phyloP scores from a whole-genome alignment of 2,797 vertebrate genomes.

The Phataginus tricuspis region DNA sequence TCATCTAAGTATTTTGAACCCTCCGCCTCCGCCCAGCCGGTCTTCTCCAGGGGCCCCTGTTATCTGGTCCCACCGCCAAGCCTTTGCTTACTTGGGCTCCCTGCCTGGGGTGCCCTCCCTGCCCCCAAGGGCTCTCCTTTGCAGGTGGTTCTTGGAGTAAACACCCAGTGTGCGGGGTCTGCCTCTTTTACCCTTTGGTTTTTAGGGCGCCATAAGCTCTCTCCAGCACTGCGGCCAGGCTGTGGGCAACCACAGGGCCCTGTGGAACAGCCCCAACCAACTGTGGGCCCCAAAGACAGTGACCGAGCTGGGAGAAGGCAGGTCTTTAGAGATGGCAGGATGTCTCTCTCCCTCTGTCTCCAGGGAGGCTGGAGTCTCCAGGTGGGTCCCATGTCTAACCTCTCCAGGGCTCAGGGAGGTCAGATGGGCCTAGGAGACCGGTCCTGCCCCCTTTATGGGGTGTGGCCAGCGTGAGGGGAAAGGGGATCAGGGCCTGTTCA shows the following conservation, averaged over 20 bases:
- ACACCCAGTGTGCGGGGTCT: neutral
- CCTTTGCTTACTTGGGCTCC: neutral
- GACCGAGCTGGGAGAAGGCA: neutral
- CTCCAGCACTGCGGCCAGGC: neutral
- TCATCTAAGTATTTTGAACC: neutral
- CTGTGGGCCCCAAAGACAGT: neutral
- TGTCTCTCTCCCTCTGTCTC: neutral
- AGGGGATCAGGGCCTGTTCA: neutral
- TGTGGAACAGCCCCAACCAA: neutral
- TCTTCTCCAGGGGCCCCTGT: neutral
- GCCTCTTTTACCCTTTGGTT: neutral
- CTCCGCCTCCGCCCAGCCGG: neutral
- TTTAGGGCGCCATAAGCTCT: neutral
- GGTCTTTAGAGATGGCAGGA: no score
- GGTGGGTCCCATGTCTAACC: rapidly evolving
- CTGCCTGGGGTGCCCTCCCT: neutral
- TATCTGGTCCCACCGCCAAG: neutral
- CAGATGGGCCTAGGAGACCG: neutral
- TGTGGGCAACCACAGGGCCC: rapidly evolving
- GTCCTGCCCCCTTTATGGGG: neutral
- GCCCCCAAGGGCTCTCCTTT: neutral
- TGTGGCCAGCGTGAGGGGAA: neutral
- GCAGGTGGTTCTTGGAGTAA: neutral
- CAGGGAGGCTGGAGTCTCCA: neutral
- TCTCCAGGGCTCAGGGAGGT: neutral